Base-by-base conservation (phyloP, 2,888 invertebrate species). In the Drosophila buzzatii region DNA sequence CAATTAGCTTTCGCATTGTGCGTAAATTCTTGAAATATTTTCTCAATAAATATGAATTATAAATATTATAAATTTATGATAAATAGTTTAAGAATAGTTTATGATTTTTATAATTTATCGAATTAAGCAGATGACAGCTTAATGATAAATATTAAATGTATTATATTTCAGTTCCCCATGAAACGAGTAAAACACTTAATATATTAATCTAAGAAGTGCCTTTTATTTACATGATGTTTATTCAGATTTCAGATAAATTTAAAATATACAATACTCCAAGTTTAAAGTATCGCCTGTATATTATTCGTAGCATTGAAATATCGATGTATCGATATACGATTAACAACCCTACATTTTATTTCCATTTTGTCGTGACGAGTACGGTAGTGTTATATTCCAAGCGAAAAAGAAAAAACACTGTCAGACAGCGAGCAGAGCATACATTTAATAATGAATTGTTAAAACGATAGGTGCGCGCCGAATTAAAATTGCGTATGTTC, bases 381-480 rank as follows among this genome's bases (percentile, higher is more conserved):
- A 82, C 82, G 75, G 73, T 79, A 76, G 76, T 79, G 77, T 84
- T 81, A 79, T 78, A 86, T 84, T 85, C 83, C 86, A 83, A 82
- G 82, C 87, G 82, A 84, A 87, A 79, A 87, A 80, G 77, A 85
- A 83, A 88, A 83, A 83, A 83, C 82, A 83, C 82, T 83, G 71
- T 73, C 86, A 84, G 83, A 87, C 83, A 88, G 81, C 72, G 61
- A 84, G 76, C 84, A 83, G 73, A 62, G 78, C 73, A 80, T 76
- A 73, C 72, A 81, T 84, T 84, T 79, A 76, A 87, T 81, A 86
- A 85, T 85, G 85, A 85, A 86, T 79, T 89, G 82, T 74, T 89
- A 79, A 84, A 89, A 86, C 68, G 85, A 70, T 81, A 70, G 71
- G 74, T 79, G 85, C 89, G 82, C 89, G 85, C 87, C 82, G 84